Conservation (phyloP, 2,797 vertebrate species). For the Pseudochaenichthys georgianus region DNA sequence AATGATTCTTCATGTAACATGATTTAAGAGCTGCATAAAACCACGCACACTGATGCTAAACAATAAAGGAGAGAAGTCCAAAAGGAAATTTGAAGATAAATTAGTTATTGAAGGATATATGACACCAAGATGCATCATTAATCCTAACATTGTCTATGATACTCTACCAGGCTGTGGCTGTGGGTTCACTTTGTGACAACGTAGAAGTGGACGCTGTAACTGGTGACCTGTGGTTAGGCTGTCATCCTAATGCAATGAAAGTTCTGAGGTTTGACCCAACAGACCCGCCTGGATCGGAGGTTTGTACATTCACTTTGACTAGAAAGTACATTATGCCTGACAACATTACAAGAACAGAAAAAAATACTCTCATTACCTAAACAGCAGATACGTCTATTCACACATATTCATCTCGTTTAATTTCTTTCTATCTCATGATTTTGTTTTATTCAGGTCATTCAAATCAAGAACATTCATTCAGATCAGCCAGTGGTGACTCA, state of each 20-base stretch:
- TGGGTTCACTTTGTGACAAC: constrained; percentile 89
- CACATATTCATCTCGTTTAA: not conserved
- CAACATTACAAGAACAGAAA: not conserved
- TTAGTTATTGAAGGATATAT: not conserved
- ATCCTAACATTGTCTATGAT: constrained; percentile 19
- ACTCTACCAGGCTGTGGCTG: constrained; percentile 78
- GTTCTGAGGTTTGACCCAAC: constrained; percentile 74
- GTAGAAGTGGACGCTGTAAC: constrained; percentile 87
- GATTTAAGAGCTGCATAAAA: not conserved
- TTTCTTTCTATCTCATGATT: not conserved
- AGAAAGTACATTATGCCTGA: not conserved
- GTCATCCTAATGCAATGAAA: constrained; percentile 88
- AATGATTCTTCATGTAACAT: not conserved
- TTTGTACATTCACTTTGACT: constrained; percentile 58
- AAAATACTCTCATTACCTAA: not conserved
- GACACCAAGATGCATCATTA: not conserved
- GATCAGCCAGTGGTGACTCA: constrained; percentile 86
- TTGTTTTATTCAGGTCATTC: constrained; percentile 83
- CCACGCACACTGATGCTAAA: not conserved
- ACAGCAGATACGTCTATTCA: not conserved
- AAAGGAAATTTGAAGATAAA: not conserved
- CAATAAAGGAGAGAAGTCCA: not conserved
- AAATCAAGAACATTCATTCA: constrained; percentile 87
- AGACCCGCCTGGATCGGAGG: constrained; percentile 89
- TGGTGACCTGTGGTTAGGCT: constrained; percentile 91